Conservation (phyloP, 1,140 invertebrate species). For the Drosophila neocordata region DNA sequence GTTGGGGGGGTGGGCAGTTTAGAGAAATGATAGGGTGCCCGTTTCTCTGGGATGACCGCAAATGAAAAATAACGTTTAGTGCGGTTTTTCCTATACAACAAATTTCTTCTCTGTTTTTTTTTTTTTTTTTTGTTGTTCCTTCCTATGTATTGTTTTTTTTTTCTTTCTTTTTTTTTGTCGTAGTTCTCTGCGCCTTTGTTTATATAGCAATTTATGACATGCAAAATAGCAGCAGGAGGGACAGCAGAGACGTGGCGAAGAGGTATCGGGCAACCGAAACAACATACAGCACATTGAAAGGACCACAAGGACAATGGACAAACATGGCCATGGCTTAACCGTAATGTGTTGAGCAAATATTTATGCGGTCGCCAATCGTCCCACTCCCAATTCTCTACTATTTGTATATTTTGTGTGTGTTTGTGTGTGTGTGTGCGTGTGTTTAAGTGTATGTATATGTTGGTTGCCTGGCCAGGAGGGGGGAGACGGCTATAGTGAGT, state of each 20-base stretch:
- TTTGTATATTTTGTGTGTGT: constrained; percentile 1
- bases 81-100: constrained; percentile 8
- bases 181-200: constrained; percentile 51
- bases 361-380: constrained; percentile 35
- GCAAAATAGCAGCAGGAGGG: constrained; percentile 38
- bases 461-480: too few relatives aligned
- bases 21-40: too few relatives aligned
- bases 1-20: not conserved
- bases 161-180: not conserved
- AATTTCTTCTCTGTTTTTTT: not conserved
- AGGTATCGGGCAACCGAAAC: constrained; percentile 25
- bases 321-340: constrained; percentile 38
- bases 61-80: constrained; percentile 42
- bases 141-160: constrained; percentile 6
- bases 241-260: not conserved
- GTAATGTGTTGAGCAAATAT: constrained; percentile 58
- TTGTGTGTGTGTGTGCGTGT: not conserved
- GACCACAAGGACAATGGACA: constrained; percentile 44
- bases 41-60: constrained; percentile 15
- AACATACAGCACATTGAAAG: constrained; percentile 39
- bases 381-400: not conserved
- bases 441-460: not conserved
- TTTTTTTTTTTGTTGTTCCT: not conserved
- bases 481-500: not conserved
- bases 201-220: constrained; percentile 64